Evolutionary conservation across 2,113 vertebrate genomes (phyloP).

Genomic region (Chamaea fasciata): DNA sequence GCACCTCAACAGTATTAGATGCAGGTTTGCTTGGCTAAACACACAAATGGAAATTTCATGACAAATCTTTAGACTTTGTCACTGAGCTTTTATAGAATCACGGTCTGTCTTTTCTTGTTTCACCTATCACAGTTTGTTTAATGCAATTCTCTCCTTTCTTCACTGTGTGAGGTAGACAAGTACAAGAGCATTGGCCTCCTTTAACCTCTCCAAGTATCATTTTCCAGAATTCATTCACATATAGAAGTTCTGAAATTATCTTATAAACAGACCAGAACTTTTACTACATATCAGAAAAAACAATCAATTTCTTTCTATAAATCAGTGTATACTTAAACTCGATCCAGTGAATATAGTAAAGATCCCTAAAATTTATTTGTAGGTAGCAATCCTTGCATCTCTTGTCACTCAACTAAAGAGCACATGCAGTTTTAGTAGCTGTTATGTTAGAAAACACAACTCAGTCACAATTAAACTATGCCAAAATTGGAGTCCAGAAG

Average conservation of each 20-base stretch:
- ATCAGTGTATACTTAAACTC: not conserved
- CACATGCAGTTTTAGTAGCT: not conserved
- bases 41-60: not conserved
- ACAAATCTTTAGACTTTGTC: not conserved
- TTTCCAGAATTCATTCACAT: not conserved
- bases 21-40: not conserved
- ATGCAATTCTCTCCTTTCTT: not conserved
- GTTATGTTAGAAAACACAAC: not conserved
- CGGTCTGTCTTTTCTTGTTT: not conserved
- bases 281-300: not conserved
- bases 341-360: not conserved
- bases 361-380: not conserved
- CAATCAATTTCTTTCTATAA: not conserved
- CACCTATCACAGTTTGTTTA: not conserved
- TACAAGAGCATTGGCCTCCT: not conserved
- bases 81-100: not conserved
- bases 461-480: not conserved
- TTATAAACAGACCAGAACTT: not conserved
- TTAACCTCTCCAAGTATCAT: not conserved
- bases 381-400: not conserved
- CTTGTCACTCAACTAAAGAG: constrained; percentile 1
- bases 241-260: not conserved
- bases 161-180: not conserved
- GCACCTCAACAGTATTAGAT: not conserved
- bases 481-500: not conserved